Evolutionary conservation across 2,888 invertebrate genomes (phyloP), one percentile per base, ranked within the genome.

Genomic region (Drosophila barbarae): DNA sequence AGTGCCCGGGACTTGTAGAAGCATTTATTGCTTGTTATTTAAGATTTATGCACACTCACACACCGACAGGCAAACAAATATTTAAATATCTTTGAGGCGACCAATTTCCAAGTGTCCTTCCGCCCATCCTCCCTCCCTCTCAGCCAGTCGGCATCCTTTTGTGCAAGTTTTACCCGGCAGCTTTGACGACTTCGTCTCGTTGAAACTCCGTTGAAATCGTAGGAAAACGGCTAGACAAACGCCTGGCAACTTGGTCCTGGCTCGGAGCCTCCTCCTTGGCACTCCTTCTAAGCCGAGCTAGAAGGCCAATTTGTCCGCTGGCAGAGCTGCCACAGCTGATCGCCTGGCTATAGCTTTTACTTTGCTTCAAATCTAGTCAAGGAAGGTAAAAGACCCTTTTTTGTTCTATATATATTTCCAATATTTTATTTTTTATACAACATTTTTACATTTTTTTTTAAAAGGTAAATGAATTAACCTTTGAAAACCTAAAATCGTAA

Each of bases 21-120:
- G 83, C 76, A 84, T 83, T 80, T 77, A 77, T 77, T 77, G 84
- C 84, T 80, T 84, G 76, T 83, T 77, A 83, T 80, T 77, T 83
- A 77, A 80, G 84, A 77, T 83, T 83, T 76, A 76, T 81, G 67
- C 61, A 65, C 35, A 52, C 41, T 34, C 65, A 61, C 21, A 36
- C 63, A 59, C 30, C 28, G 66, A 50, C 51, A 51, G 35, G 18
- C 61, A 61, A 61, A 61, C 61, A 77, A 47, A 59, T 74, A 77
- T 84, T 81, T 74, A 77, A 77, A 81, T 77, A 84, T 81, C 76
- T 84, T 72, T 75, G 76, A 64, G 82, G 82, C 79, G 69, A 72
- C 69, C 84, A 81, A 81, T 81, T 84, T 67, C 82, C 66, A 74
- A 84, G 78, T 74, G 81, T 72, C 66, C 55, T 32, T 30, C 74